A percentile compares a stretch with the other conserved stretches of the same genome.
Conservation (phyloP, 2,888 invertebrate species). For the Smittia sp. region DNA sequence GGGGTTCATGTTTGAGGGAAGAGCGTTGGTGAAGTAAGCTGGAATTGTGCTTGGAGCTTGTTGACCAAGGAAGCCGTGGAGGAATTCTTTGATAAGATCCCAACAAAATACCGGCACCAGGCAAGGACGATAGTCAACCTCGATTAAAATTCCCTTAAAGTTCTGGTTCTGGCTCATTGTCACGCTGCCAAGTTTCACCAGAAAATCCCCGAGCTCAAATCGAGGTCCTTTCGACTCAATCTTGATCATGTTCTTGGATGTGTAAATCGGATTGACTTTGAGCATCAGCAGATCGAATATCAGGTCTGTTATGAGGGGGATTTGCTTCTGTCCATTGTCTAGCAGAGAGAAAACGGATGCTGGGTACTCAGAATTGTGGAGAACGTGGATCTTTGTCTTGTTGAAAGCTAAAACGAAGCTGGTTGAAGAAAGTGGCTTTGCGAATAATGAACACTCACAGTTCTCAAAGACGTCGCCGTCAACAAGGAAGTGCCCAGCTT, state of each 20-base stretch:
- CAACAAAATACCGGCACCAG: conserved; percentile 84
- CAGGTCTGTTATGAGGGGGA: conserved; percentile 85
- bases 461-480: conserved; percentile 61
- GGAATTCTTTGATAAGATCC: conserved; percentile 86
- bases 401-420: conserved; percentile 28
- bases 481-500: conserved; percentile 86
- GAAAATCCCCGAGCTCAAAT: conserved; percentile 87
- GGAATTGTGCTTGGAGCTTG: conserved; percentile 71
- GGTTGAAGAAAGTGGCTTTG: conserved; percentile 66
- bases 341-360: conserved; percentile 90
- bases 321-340: conserved; percentile 81
- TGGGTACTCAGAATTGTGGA: conserved; percentile 94
- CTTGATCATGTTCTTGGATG: conserved; percentile 81
- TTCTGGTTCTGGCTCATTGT: conserved; percentile 75
- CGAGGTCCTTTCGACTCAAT: conserved; percentile 86
- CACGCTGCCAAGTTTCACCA: conserved; percentile 89
- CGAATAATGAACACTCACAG: conserved; percentile 49
- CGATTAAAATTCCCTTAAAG: conserved; percentile 90
- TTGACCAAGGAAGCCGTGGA: conserved; percentile 84
- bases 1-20: conserved; percentile 46
- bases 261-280: conserved; percentile 83
- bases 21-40: conserved; percentile 55
- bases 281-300: conserved; percentile 87
- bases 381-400: conserved; percentile 66
- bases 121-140: conserved; percentile 91